A percentile compares a stretch with the other conserved stretches of the same genome.
phyloP scores from a whole-genome alignment of 2,888 invertebrate genomes.

The Tetanocera ferruginea region DNA sequence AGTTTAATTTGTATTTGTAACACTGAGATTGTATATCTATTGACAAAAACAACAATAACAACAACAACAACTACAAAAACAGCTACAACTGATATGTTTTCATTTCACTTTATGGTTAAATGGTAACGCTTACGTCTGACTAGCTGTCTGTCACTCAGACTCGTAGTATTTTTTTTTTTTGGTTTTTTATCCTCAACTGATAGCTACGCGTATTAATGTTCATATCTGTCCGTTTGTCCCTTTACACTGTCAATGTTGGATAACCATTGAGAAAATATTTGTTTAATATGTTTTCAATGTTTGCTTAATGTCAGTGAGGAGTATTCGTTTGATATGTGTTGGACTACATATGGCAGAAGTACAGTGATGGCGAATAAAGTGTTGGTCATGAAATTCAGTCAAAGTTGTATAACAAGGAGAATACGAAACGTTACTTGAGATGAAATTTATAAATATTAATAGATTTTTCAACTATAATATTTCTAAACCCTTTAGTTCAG shows the following conservation, averaged over 20 bases:
- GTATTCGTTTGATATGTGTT: background rate
- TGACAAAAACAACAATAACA: constrained; percentile 1
- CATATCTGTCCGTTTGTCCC: constrained; percentile 8
- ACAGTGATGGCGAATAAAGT: constrained; percentile 11
- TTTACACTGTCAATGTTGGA: constrained; percentile 16
- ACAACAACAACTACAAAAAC: constrained; percentile 17
- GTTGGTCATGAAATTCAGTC: background rate
- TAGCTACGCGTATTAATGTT: background rate
- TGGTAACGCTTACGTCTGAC: background rate
- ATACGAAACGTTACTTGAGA: too few species aligned
- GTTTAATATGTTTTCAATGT: constrained; percentile 33
- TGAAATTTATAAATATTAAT: too few species aligned
- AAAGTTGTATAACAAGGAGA: background rate
- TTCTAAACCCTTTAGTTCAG: too few species aligned
- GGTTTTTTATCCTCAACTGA: background rate
- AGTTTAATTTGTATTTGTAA: constrained; percentile 38
- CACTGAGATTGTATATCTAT: constrained; percentile 37
- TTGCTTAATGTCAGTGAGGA: constrained; percentile 12
- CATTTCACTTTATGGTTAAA: constrained; percentile 29
- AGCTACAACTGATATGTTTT: constrained; percentile 23
- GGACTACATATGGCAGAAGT: background rate
- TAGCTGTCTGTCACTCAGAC: background rate
- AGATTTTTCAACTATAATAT: too few species aligned
- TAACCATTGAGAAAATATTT: constrained; percentile 31
- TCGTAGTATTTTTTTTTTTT: background rate